Evolutionary conservation across 2,113 vertebrate genomes (phyloP).

Genomic region (Oenanthe melanoleuca): DNA sequence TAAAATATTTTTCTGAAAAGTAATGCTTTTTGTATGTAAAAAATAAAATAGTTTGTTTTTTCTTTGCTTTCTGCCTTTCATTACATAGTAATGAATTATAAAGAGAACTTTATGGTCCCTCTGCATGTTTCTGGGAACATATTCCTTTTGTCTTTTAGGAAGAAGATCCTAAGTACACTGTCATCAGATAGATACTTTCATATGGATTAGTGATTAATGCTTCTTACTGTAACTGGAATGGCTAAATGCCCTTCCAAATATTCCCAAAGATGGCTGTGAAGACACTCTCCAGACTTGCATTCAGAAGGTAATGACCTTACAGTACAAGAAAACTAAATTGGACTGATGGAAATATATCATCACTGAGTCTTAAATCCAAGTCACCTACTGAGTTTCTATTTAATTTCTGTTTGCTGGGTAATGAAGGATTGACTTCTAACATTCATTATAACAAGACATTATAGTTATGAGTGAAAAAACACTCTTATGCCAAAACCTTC

Average conservation of each 20-base stretch:
- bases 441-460: constrained; percentile 11
- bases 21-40: not conserved
- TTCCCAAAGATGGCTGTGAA: not conserved
- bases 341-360: constrained; percentile 29
- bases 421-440: constrained; percentile 50
- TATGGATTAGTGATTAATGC: not conserved
- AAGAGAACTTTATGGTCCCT: not conserved
- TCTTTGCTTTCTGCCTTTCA: not conserved
- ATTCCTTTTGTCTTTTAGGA: not conserved
- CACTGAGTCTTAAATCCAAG: constrained; percentile 13
- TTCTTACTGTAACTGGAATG: not conserved
- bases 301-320: constrained; percentile 44
- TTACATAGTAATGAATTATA: not conserved
- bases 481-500: not conserved
- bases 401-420: constrained; percentile 25
- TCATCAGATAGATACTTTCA: not conserved
- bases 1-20: not conserved
- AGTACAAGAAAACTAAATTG: constrained; percentile 54
- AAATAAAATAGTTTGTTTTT: not conserved
- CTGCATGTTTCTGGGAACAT: not conserved
- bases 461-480: constrained; percentile 47
- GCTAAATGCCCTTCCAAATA: constrained; percentile 8
- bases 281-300: not conserved
- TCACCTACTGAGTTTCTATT: constrained; percentile 48
- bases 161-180: not conserved